A percentile compares a stretch with the other conserved stretches of the same genome.
Conservation (phyloP, 2,888 invertebrate genomes). For the Mycalesis mineus region DNA sequence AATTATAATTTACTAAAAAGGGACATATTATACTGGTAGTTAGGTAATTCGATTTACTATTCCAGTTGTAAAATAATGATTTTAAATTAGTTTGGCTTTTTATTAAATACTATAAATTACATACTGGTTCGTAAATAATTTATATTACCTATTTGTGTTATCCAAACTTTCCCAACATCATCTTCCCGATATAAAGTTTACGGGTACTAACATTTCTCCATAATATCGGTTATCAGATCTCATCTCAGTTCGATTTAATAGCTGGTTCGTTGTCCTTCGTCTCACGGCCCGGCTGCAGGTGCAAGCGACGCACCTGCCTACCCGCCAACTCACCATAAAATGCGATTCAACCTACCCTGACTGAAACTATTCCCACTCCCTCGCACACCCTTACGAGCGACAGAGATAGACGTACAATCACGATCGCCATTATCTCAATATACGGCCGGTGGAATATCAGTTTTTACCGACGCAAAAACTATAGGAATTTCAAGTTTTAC, state of each 20-base stretch:
- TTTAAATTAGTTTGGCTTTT: too few relatives aligned
- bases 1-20: too few relatives aligned
- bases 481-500: slow-evolving; percentile 67
- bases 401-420: slow-evolving; percentile 63
- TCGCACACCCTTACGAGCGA: slow-evolving; percentile 44
- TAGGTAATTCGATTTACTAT: too few relatives aligned
- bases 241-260: slow-evolving; percentile 23
- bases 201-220: background rate
- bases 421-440: slow-evolving; percentile 75
- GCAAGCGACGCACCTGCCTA: slow-evolving; percentile 70
- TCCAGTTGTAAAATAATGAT: too few relatives aligned
- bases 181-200: background rate
- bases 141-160: too few relatives aligned
- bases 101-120: too few relatives aligned
- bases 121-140: too few relatives aligned
- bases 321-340: slow-evolving; percentile 76
- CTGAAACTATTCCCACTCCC: slow-evolving; percentile 63
- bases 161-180: background rate
- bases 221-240: slow-evolving; percentile 20
- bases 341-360: slow-evolving; percentile 70
- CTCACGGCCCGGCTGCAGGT: slow-evolving; percentile 74
- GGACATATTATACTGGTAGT: too few relatives aligned
- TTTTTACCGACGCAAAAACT: slow-evolving; percentile 76
- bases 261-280: slow-evolving; percentile 69
- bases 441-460: slow-evolving; percentile 73